Percentiles rank a stretch among this genome's conserved stretches.
Evolutionary conservation across 53 echinoderm and acorn worm species (phyloP).

Genomic region (Mesocentrotus franciscanus): DNA sequence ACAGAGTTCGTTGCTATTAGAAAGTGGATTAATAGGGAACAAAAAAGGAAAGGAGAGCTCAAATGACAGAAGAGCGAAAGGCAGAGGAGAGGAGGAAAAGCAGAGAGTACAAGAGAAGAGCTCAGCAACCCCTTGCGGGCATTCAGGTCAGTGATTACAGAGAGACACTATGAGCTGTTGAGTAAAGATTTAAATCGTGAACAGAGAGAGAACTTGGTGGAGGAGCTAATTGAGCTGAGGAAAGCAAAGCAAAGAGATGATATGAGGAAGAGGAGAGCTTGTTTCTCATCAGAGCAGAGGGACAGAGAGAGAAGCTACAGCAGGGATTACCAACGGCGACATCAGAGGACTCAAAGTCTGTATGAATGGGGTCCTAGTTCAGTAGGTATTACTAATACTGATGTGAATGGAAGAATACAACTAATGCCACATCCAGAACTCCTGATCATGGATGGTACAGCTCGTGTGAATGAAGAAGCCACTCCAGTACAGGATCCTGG

Average conservation of each 20-base stretch:
- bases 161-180: conserved; percentile 41
- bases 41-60: conserved; percentile 32
- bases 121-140: conserved; percentile 40
- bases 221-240: conserved; percentile 45
- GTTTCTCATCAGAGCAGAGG: conserved; percentile 25
- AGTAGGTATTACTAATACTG: background rate
- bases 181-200: conserved; percentile 33
- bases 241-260: conserved; percentile 50
- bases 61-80: background rate
- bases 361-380: background rate
- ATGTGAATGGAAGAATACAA: background rate
- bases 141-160: conserved; percentile 27
- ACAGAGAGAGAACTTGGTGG: conserved; percentile 12
- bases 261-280: conserved; percentile 39
- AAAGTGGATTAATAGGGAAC: conserved; percentile 54
- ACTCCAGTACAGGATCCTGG: background rate
- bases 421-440: background rate
- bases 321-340: conserved; percentile 30
- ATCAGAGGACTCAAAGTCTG: background rate
- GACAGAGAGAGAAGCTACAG: conserved; percentile 16
- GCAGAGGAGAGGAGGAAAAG: conserved; percentile 43
- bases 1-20: conserved; percentile 43
- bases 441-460: background rate
- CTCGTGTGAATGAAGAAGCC: background rate
- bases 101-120: conserved; percentile 58